These are phyloP conservation scores for Plemyria rubiginata DNA, from an alignment of 2,888 invertebrate species.

Conservation along the genomic window DNA sequence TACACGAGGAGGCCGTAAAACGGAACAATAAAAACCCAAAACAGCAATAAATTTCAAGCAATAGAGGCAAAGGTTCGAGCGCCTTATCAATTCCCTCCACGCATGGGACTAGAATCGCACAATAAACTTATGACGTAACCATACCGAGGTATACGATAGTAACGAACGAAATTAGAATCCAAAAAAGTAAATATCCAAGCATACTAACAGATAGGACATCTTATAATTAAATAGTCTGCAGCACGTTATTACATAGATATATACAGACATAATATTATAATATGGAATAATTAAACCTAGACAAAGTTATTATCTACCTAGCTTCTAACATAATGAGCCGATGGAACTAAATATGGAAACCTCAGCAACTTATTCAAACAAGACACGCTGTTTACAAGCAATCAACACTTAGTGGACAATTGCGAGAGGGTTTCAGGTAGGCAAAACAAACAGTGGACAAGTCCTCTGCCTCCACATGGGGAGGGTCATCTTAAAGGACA, in stretches of 20 bases:
- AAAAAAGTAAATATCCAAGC: not conserved
- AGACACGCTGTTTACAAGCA: constrained; percentile 78
- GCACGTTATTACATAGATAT: not conserved
- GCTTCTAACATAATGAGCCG: constrained; percentile 1
- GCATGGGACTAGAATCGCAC: constrained; percentile 75
- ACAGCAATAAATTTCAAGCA: constrained; percentile 85
- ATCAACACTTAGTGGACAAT: constrained; percentile 82
- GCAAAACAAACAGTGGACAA: constrained; percentile 79
- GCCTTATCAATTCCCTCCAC: constrained; percentile 84
- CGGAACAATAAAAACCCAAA: constrained; percentile 86
- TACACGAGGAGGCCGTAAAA: constrained; percentile 84
- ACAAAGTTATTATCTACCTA: constrained; percentile 2
- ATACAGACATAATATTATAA: not conserved
- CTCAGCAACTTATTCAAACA: constrained; percentile 55
- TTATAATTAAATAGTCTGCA: not conserved
- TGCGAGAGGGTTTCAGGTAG: constrained; percentile 77
- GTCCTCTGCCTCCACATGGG: constrained; percentile 63
- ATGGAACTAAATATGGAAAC: constrained; percentile 26
- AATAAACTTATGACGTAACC: constrained; percentile 80
- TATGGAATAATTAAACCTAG: not conserved
- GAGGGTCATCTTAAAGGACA: constrained; percentile 78
- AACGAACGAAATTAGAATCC: constrained; percentile 30
- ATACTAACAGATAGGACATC: constrained; percentile 5
- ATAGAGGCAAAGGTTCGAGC: constrained; percentile 84
- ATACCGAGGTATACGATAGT: constrained; percentile 41